Evolutionary conservation across 2,888 invertebrate genomes (phyloP), one percentile per base, ranked within the genome.

Genomic region (Syrphus vitripennis): DNA sequence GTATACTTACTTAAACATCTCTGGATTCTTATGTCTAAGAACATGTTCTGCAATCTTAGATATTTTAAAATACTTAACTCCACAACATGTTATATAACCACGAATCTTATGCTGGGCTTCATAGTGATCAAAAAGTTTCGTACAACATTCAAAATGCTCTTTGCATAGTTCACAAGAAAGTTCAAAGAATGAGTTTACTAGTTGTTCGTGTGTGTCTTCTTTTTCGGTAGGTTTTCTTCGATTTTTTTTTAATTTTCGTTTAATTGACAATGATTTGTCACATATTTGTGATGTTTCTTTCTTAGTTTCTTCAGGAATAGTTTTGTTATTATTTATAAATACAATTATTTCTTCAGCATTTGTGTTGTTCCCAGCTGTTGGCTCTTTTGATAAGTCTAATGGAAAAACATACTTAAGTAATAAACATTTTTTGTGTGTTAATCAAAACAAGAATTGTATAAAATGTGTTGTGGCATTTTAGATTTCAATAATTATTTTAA

Each of bases 81-180:
- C 88, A 12, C 89, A 89, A 34, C 89, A 89, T 21, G 77, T 74
- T 24, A 89, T 80, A 45, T 88, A 89, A 12, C 89, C 89, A 1
- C 88, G 83, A 24, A 88, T 80, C 10, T 87, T 84, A 40, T 89
- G 89, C 1, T 50, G 50, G 10, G 2, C 40, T 29, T 74, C 53
- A 34, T 88, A 89, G 45, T 89, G 89, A 16, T 83, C 70, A 40
- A 88, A 88, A 0, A 89, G 77, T n/a, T 55, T 31, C 4, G 59
- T 63, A 16, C 88, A 88, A 14, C 29, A 34, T 14, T 61, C 34
- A 3, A 81, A 78, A 2, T 74, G 57, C 7, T 81, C 57, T 1
- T 70, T 59, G 53, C 89, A 89, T 9, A 89, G 45, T 24, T 88
- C 86, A 69, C 89, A 89, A 9, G 37, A 59, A 1, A 84, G 59